Base-by-base conservation (phyloP, 2,888 invertebrate species). In the Auanema sp. region DNA sequence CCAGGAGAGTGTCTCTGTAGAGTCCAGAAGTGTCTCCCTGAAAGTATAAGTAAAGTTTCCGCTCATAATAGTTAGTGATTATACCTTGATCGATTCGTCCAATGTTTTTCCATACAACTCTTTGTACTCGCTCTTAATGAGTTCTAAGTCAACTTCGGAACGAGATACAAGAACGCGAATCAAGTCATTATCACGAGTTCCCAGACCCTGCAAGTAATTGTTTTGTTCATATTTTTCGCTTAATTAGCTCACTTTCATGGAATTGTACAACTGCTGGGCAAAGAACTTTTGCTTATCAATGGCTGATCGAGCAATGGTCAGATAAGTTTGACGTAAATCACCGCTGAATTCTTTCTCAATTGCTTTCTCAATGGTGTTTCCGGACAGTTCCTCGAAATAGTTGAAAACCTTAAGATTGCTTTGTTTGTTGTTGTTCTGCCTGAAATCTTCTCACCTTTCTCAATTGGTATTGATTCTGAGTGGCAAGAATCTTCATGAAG, bases 41-140 rank as follows among this genome's bases (percentile, higher is more conserved):
- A 44, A 60, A n/a, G n/a, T n/a, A 21, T 23, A 18, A n/a, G 8
- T 10, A 18, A 47, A 5, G 10, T 21, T 21, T 18, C 3, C 4
- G 3, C 10, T 47, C 10, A 5, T 5, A 47, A 47, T 47, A 18
- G 3, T 47, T 10, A 47, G 4, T 47, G 21, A 47, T 12, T 43
- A 18, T 23, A 60, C 60, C 62, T 62, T 62, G 57, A 62, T 41
- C 14, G 68, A 58, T 10, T 77, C 74, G 43, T 72, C 79, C 51
- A 80, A 64, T 4, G 72, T 52, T 62, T 75, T 78, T 33, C 64
- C 60, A 72, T 69, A 78, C 53, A 77, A 60, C 49, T 67, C 66
- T 52, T 89, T 88, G 86, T 91, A 94, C 79, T 90, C 90, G 68
- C 88, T 87, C 75, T 91, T 91, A 79, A 93, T 91, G 79, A 92